Base-by-base conservation (phyloP, 2,797 vertebrate species). In the Gobio occitaniae region DNA sequence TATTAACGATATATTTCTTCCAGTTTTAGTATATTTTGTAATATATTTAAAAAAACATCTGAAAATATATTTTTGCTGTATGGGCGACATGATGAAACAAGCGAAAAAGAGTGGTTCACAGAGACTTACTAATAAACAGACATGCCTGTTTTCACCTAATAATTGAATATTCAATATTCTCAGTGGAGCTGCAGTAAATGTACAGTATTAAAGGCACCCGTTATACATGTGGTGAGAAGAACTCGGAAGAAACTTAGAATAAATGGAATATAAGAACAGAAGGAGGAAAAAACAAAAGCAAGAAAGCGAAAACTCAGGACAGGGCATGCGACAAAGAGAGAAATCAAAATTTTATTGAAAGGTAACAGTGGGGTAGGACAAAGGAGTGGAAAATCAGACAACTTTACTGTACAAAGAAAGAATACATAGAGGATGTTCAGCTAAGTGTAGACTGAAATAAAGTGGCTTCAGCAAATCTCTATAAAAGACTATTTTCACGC, bases 281-380 rank as follows among this genome's bases (percentile, higher is more conserved):
- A 17, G 7, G 13, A 19, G 63, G 21, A 13, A 84, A 32, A 80
- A 70, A 54, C 44, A 77, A 88, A 50, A 74, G 12, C 44, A 81
- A 83, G 47, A 87, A 88, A 70, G 10, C 0, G 78, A 86, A 75
- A 87, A 80, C n/a, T 84, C 77, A 80, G 61, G 77, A 77, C 52
- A 83, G 65, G 74, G 77, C 41, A 44, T 44, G 41, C 38, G 71
- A 85, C 21, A 77, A 84, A 84, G 72, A 82, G 69, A 84, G 70
- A 84, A 71, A 79, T 84, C 54, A 19, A 75, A 71, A 11, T 82
- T 92, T 92, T 91, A 92, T 91, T 93, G 72, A 88, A 74, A 77
- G n/a, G 78, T 44, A 80, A 84, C 66, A 85, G 82, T 83, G 82
- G 83, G 65, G 69, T 77, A 79, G 74, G 87, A 87, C 78, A 80